Conservation (phyloP, 2,797 vertebrate species). For the Xenops minutus region DNA sequence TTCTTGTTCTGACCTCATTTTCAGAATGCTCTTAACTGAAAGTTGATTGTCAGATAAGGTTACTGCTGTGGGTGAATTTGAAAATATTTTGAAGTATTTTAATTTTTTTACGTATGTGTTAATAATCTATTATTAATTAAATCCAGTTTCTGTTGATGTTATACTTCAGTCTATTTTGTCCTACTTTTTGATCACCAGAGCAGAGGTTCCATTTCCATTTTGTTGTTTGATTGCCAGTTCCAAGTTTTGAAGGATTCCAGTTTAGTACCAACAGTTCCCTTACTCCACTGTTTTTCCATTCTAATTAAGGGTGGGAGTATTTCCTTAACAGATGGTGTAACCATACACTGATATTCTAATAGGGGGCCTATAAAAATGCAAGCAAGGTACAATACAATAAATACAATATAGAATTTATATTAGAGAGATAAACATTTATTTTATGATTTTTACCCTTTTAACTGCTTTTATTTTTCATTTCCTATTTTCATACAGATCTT, state of each 20-base stretch:
- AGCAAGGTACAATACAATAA: neutral
- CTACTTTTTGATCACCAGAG: neutral
- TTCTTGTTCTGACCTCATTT: neutral
- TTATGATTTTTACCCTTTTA: neutral
- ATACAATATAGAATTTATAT: neutral
- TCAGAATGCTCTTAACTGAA: neutral
- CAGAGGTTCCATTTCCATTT: neutral
- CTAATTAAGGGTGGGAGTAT: neutral
- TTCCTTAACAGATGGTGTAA: neutral
- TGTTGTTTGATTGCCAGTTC: neutral
- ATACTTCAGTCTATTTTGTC: neutral
- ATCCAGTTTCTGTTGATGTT: neutral
- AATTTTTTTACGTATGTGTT: neutral
- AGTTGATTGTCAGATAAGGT: neutral
- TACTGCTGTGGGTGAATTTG: neutral
- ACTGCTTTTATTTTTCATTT: neutral
- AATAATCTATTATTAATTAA: neutral
- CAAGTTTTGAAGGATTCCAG: neutral
- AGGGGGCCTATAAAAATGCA: neutral
- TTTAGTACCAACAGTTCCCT: neutral
- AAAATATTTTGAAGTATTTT: neutral
- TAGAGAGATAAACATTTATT: neutral
- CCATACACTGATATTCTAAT: neutral
- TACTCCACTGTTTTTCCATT: neutral
- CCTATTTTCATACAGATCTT: neutral